A percentile compares a stretch with the other conserved stretches of the same genome.
Conservation (phyloP, 2,888 invertebrate genomes). For the Linnaemya tessellans region DNA sequence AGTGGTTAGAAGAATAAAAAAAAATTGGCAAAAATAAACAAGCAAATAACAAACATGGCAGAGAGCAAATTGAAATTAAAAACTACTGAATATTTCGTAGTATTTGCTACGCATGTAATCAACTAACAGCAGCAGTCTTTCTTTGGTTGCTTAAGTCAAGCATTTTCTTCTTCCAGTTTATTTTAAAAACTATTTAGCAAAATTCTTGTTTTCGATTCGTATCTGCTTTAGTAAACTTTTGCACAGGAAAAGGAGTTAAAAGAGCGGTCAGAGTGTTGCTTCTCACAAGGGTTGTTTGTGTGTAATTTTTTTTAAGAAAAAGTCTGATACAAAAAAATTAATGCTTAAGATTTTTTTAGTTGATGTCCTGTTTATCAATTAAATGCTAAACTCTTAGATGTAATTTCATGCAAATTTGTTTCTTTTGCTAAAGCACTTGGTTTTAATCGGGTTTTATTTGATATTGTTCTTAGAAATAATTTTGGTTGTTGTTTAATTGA, state of each 20-base stretch:
- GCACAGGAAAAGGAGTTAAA: conserved; percentile 2
- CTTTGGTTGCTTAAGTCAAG: too few species aligned
- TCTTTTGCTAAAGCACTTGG: too few species aligned
- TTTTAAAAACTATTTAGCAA: conserved; percentile 44
- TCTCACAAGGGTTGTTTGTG: conserved; percentile 8
- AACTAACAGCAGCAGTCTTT: too few species aligned
- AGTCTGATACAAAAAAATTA: not conserved
- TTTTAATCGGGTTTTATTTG: not conserved
- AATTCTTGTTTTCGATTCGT: conserved; percentile 2
- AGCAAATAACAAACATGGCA: not conserved
- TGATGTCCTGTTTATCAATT: conserved; percentile 34
- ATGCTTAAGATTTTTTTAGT: not conserved
- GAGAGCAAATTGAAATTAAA: not conserved
- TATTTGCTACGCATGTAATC: too few species aligned
- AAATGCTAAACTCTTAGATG: not conserved
- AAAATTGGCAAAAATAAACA: not conserved
- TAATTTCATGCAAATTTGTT: not conserved
- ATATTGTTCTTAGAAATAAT: not conserved
- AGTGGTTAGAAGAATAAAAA: conserved; percentile 2
- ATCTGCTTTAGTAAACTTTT: conserved; percentile 19
- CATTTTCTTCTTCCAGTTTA: conserved; percentile 11
- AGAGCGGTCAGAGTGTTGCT: not conserved
- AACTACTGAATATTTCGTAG: not conserved
- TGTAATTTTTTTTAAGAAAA: not conserved
- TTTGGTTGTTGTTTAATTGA: not conserved